Evolutionary conservation across 37 sponge, comb jelly and placozoan genomes (phyloP).

Genomic region (Bolinopsis microptera): DNA sequence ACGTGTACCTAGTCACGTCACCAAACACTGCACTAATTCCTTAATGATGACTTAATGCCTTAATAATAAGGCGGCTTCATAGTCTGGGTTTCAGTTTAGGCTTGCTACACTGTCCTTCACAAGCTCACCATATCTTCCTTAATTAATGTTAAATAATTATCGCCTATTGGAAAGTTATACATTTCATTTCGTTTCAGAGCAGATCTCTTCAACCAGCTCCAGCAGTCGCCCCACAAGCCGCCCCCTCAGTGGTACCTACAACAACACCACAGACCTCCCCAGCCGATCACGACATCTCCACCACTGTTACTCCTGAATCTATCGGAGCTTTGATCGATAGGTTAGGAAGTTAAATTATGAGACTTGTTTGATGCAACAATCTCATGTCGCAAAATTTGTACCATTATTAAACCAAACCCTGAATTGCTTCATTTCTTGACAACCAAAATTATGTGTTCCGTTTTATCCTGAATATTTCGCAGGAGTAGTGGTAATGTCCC

Average conservation of each 20-base stretch:
- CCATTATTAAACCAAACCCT: neutral
- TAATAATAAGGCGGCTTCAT: too few relatives aligned
- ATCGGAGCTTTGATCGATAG: neutral
- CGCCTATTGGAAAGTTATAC: too few relatives aligned
- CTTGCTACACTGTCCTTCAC: too few relatives aligned
- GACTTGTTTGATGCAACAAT: too few relatives aligned
- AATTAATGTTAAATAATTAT: too few relatives aligned
- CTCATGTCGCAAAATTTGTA: too few relatives aligned
- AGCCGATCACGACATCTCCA: neutral
- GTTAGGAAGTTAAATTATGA: neutral
- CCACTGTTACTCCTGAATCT: conserved; percentile 2
- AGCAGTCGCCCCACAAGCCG: neutral
- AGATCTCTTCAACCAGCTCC: neutral
- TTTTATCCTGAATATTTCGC: neutral
- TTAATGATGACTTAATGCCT: too few relatives aligned
- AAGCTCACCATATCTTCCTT: too few relatives aligned
- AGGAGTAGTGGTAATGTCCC: neutral
- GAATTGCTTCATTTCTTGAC: neutral
- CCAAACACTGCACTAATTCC: too few relatives aligned
- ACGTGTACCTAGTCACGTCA: too few relatives aligned
- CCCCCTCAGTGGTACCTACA: neutral
- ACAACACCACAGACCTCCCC: neutral
- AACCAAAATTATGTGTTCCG: too few relatives aligned
- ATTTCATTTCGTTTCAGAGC: neutral
- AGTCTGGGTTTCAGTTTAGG: too few relatives aligned